A percentile compares a stretch with the other conserved stretches of the same genome.
Conservation (phyloP, 2,888 invertebrate species). For the Campaea margaritaria region DNA sequence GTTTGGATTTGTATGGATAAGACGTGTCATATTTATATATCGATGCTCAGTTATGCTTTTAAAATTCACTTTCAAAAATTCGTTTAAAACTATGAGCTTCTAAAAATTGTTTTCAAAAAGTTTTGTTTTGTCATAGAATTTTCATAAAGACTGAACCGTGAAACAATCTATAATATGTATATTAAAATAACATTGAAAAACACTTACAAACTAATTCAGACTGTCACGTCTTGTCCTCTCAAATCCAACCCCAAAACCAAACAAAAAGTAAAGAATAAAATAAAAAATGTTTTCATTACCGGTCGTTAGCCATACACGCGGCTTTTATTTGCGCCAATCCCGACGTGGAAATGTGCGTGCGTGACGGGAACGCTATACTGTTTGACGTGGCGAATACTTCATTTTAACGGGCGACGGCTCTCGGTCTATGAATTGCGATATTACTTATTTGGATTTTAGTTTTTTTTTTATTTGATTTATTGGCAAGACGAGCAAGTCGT, state of each 20-base stretch:
- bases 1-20: conserved; percentile 44
- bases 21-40: not conserved
- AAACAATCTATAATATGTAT: too few relatives aligned
- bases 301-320: conserved; percentile 64
- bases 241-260: conserved; percentile 36
- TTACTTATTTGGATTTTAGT: too few relatives aligned
- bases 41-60: too few relatives aligned
- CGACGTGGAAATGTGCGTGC: conserved; percentile 44
- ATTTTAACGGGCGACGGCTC: conserved; percentile 5
- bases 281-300: conserved; percentile 67
- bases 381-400: conserved; percentile 7
- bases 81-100: too few relatives aligned
- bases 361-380: conserved; percentile 39
- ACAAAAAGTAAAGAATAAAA: conserved; percentile 48
- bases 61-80: too few relatives aligned
- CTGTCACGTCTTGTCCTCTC: conserved; percentile 41
- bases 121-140: too few relatives aligned
- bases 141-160: too few relatives aligned
- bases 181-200: not conserved
- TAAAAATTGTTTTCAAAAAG: too few relatives aligned
- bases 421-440: not conserved
- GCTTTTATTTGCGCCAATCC: conserved; percentile 64
- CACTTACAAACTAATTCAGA: not conserved
- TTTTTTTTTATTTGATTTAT: too few relatives aligned
- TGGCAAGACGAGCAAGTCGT: too few relatives aligned